Evolutionary conservation across 2,888 invertebrate species (phyloP).

Genomic region (Thecophora atra): DNA sequence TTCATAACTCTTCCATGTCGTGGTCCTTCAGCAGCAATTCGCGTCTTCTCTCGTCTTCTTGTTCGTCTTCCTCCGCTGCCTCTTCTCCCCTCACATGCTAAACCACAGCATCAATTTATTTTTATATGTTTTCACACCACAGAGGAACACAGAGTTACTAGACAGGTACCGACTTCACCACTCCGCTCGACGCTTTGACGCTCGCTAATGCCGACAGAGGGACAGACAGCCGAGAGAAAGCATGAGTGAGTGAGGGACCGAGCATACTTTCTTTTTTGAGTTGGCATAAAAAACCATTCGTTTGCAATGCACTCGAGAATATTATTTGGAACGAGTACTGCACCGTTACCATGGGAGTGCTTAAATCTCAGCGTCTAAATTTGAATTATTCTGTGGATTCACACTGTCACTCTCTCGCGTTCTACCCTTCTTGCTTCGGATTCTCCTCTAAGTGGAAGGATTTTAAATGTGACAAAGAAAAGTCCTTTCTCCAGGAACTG

Average conservation of each 20-base stretch:
- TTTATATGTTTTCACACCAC: slow-evolving; percentile 23
- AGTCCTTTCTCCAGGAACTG: no score
- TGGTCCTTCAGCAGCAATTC: not conserved
- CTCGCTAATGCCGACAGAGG: not conserved
- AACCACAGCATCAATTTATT: slow-evolving; percentile 27
- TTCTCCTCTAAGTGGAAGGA: no score
- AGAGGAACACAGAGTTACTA: no score
- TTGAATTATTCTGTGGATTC: not conserved
- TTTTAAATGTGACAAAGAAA: no score
- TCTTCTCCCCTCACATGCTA: not conserved
- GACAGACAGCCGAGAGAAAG: no score
- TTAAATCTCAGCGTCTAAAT: slow-evolving; percentile 1
- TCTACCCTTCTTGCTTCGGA: no score
- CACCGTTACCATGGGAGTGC: not conserved
- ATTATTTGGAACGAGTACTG: not conserved
- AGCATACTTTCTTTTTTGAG: no score
- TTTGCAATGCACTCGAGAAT: not conserved
- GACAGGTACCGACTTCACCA: not conserved
- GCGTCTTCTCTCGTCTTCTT: not conserved
- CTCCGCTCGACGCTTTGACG: not conserved
- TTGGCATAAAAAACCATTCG: not conserved
- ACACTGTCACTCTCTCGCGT: no score
- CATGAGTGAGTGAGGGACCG: no score
- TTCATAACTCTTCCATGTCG: slow-evolving; percentile 3
- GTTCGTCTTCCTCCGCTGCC: not conserved